Evolutionary conservation across 2,113 vertebrate genomes (phyloP).

Genomic region (Eulacestoma nigropectus): DNA sequence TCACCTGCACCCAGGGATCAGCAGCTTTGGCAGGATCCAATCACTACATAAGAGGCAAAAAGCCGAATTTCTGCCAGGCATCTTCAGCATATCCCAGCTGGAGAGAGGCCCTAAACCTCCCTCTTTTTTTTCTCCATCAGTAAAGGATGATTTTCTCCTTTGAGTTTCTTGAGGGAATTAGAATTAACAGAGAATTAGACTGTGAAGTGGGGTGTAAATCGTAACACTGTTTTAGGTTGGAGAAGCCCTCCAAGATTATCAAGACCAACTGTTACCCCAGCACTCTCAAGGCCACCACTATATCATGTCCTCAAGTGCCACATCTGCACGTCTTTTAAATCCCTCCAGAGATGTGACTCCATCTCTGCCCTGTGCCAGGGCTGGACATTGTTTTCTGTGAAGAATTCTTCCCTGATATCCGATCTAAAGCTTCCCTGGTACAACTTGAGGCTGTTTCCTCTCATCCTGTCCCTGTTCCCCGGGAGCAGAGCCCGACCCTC

Average conservation of each 20-base stretch:
- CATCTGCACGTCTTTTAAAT: background rate
- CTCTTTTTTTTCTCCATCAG: background rate
- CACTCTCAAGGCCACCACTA: background rate
- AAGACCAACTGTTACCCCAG: background rate
- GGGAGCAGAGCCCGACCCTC: accelerated
- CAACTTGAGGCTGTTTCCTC: background rate
- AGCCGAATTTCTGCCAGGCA: background rate
- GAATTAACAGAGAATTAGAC: background rate
- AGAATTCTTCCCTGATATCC: background rate
- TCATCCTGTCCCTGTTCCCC: background rate
- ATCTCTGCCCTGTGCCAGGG: background rate
- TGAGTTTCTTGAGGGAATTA: background rate
- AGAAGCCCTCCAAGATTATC: background rate
- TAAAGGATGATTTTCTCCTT: background rate
- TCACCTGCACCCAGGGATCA: background rate
- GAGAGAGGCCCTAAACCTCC: background rate
- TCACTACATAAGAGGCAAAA: background rate
- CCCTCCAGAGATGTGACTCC: background rate
- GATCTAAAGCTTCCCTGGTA: background rate
- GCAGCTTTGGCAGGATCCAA: background rate
- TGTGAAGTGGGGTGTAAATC: background rate
- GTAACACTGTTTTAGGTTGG: background rate
- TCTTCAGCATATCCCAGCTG: background rate
- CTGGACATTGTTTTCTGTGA: accelerated
- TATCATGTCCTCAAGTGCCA: background rate